phyloP scores from a whole-genome alignment of 2,113 vertebrate genomes.

The Actinemys pallida region DNA sequence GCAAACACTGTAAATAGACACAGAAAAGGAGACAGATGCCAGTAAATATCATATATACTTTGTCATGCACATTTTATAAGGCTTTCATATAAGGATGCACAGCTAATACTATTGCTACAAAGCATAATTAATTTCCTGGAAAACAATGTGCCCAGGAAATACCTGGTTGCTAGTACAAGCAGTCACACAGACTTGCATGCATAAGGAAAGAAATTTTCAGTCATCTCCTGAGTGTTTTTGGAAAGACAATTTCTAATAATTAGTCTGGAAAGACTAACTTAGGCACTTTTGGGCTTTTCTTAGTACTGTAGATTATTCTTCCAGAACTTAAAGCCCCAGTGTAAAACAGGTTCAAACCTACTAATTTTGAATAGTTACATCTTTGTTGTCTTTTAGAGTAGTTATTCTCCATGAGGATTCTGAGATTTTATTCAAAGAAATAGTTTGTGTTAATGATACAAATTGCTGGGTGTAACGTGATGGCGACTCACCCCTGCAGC shows the following conservation, averaged over 20 bases:
- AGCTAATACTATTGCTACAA: background rate
- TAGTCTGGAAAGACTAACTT: background rate
- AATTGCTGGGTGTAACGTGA: background rate
- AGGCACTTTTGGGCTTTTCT: background rate
- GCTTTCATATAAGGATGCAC: background rate
- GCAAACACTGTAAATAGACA: background rate
- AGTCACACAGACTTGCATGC: background rate
- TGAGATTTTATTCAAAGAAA: conserved; percentile 18
- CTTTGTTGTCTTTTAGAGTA: conserved; percentile 1
- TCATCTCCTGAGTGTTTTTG: background rate
- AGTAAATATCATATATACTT: background rate
- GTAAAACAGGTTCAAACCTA: background rate
- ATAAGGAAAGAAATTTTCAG: background rate
- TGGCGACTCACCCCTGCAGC: too few relatives aligned
- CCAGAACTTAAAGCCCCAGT: background rate
- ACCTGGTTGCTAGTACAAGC: background rate
- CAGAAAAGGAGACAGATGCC: background rate
- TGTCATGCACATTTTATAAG: background rate
- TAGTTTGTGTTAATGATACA: conserved; percentile 9
- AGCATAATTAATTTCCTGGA: background rate
- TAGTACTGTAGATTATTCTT: background rate
- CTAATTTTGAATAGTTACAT: background rate
- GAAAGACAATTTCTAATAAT: background rate
- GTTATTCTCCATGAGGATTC: conserved; percentile 21
- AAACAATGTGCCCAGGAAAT: background rate